Evolutionary conservation across 2,888 invertebrate species (phyloP).

Genomic region (Caenorhabditis imperialis): DNA sequence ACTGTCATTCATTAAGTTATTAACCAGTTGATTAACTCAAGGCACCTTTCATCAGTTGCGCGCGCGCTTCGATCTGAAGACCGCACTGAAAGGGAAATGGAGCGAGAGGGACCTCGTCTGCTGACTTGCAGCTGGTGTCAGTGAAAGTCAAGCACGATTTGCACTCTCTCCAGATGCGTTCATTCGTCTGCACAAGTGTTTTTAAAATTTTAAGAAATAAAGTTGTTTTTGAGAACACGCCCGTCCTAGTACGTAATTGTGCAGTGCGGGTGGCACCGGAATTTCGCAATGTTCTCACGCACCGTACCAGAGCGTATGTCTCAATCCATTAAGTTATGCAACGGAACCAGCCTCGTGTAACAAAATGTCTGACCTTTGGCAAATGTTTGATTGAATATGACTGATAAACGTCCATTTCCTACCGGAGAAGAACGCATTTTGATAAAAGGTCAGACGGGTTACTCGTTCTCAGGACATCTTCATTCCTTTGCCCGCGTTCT

Average conservation of each 20-base stretch:
- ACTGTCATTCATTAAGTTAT: conserved; percentile 56
- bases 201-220: no score
- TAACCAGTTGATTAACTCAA: conserved; percentile 56
- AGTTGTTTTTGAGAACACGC: no score
- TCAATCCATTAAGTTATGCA: conserved; percentile 42
- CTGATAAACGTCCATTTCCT: conserved; percentile 23
- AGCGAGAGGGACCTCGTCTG: no score
- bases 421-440: conserved; percentile 39
- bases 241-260: no score
- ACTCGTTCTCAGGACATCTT: conserved; percentile 32
- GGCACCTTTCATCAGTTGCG: conserved; percentile 39
- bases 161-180: conserved; percentile 1
- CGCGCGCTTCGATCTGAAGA: conserved; percentile 2
- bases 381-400: conserved; percentile 36
- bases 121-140: background rate
- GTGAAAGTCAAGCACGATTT: background rate
- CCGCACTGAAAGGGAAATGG: conserved; percentile 3
- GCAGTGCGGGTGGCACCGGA: no score
- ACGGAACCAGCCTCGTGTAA: conserved; percentile 19
- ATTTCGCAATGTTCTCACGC: no score
- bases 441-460: conserved; percentile 44
- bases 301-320: no score
- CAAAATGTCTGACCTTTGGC: conserved; percentile 41
- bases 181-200: no score
- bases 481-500: conserved; percentile 25